These are phyloP conservation scores for Himalopsyche anomala DNA, from an alignment of 2,888 invertebrate species.

Conservation along the genomic window DNA sequence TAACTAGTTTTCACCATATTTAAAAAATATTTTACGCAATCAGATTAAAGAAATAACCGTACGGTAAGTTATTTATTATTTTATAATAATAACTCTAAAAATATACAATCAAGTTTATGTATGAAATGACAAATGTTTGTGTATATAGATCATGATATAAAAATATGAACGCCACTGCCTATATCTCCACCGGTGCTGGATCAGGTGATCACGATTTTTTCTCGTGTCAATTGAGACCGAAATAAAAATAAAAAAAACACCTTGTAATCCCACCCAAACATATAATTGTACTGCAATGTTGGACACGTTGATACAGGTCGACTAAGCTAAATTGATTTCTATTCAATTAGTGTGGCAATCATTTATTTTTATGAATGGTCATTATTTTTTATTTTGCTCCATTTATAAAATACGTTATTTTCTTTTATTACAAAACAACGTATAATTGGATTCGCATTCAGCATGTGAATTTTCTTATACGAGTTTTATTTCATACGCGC, in stretches of 20 bases:
- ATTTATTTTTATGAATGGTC: conserved; percentile 35
- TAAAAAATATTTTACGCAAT: too few relatives aligned
- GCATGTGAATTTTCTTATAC: not conserved
- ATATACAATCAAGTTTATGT: too few relatives aligned
- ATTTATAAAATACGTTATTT: conserved; percentile 19
- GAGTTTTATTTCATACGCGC: not conserved
- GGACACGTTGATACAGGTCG: conserved; percentile 16
- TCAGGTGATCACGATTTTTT: conserved; percentile 40
- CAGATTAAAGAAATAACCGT: too few relatives aligned
- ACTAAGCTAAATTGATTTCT: conserved; percentile 40
- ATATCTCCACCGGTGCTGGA: not conserved
- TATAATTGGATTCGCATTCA: conserved; percentile 33
- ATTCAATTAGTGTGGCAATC: conserved; percentile 25
- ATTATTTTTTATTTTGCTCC: conserved; percentile 3
- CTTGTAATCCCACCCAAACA: conserved; percentile 34
- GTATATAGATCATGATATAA: too few relatives aligned
- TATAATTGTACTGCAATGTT: conserved; percentile 28
- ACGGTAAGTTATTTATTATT: too few relatives aligned
- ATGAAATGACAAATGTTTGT: too few relatives aligned
- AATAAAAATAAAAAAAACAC: conserved; percentile 28
- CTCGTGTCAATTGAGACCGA: conserved; percentile 27
- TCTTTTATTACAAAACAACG: not conserved
- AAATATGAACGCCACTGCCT: not conserved
- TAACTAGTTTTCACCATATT: too few relatives aligned
- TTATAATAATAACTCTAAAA: too few relatives aligned